Evolutionary conservation across 37 sponge, comb jelly and placozoan genomes (phyloP).

Genomic region (Cladorhizidae sp.): DNA sequence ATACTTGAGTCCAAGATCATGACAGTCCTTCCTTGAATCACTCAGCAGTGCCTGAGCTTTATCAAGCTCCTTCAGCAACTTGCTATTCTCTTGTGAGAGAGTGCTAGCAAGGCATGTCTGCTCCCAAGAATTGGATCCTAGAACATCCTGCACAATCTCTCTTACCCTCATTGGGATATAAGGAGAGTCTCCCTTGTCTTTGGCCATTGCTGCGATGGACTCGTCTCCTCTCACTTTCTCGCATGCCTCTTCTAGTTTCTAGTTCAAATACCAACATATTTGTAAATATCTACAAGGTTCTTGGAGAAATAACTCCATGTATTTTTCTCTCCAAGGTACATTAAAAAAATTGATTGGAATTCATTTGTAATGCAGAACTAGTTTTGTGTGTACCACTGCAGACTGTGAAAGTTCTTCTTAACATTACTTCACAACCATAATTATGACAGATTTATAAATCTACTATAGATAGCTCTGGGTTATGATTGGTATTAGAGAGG

Average conservation of each 20-base stretch:
- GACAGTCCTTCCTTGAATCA: conserved; percentile 31
- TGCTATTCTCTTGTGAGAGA: conserved; percentile 18
- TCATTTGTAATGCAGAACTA: too few relatives aligned
- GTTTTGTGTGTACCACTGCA: too few relatives aligned
- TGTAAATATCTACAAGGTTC: too few relatives aligned
- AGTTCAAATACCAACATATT: too few relatives aligned
- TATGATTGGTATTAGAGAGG: too few relatives aligned
- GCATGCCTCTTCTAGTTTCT: conserved; percentile 65
- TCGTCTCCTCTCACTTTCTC: conserved; percentile 39
- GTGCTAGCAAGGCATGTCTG: neutral
- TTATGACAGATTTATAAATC: too few relatives aligned
- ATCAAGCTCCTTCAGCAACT: conserved; percentile 61
- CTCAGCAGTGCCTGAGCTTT: conserved; percentile 25
- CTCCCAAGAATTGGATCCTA: conserved; percentile 19
- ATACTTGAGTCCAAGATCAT: conserved; percentile 53
- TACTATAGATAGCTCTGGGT: too few relatives aligned
- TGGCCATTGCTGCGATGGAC: conserved; percentile 35
- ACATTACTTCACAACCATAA: too few relatives aligned
- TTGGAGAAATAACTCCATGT: too few relatives aligned
- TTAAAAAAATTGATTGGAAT: too few relatives aligned
- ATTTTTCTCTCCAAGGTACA: too few relatives aligned
- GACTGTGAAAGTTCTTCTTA: too few relatives aligned
- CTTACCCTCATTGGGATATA: conserved; percentile 57
- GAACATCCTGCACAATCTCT: conserved; percentile 61
- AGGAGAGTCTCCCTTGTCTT: conserved; percentile 43